Evolutionary conservation across 2,113 vertebrate species (phyloP).

Genomic region (Orcinus orca): DNA sequence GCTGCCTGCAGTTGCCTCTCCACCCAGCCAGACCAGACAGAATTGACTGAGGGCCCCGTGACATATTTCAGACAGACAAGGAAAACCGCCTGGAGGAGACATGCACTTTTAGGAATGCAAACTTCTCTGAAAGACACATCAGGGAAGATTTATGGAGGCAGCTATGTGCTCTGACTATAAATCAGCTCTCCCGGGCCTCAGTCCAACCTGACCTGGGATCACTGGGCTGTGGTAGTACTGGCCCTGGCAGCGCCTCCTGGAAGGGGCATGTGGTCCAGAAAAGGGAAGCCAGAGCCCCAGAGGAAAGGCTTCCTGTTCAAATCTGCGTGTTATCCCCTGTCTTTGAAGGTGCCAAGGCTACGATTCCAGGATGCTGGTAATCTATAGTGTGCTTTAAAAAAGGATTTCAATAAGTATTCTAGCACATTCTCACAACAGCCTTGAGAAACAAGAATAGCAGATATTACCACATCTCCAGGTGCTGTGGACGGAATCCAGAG

Average conservation of each 20-base stretch:
- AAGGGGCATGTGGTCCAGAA: background rate
- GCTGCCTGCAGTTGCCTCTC: background rate
- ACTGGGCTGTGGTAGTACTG: rapidly evolving
- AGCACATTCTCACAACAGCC: background rate
- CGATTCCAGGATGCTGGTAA: background rate
- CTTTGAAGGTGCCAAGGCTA: background rate
- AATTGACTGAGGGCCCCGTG: background rate
- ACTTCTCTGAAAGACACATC: background rate
- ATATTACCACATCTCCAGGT: background rate
- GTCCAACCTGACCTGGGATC: too few relatives aligned
- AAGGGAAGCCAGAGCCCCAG: background rate
- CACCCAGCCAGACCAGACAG: background rate
- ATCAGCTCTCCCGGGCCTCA: background rate
- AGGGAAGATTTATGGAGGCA: background rate
- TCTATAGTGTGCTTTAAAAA: background rate
- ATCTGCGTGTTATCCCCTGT: background rate
- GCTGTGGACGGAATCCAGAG: background rate
- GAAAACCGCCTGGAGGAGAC: constrained; percentile 58
- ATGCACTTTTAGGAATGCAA: constrained; percentile 38
- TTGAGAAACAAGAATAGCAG: background rate
- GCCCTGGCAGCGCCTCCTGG: background rate
- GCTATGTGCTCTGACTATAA: background rate
- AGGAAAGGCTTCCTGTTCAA: background rate
- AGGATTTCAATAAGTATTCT: background rate
- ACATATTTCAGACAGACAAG: constrained; percentile 35